Evolutionary conservation across 1,140 invertebrate species (phyloP).

Genomic region (Phenacoccus solenopsis): DNA sequence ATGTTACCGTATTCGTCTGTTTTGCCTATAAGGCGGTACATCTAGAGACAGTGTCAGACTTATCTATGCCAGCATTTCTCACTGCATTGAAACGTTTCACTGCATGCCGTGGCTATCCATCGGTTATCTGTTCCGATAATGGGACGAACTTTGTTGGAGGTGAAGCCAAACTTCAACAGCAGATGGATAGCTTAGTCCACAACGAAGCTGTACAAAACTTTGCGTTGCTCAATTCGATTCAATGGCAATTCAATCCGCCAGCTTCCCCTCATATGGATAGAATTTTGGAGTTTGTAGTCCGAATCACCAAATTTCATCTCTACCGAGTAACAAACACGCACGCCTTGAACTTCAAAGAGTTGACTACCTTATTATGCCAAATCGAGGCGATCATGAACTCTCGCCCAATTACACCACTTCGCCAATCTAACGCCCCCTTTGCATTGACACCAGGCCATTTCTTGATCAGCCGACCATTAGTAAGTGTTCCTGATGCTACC

Average conservation of each 20-base stretch:
- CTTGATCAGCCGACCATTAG: constrained; percentile 26
- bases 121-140: constrained; percentile 24
- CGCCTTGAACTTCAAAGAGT: constrained; percentile 29
- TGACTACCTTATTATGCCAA: constrained; percentile 26
- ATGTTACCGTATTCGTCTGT: constrained; percentile 7
- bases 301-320: constrained; percentile 31
- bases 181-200: no score
- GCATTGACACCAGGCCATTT: constrained; percentile 31
- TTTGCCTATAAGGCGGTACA: constrained; percentile 26
- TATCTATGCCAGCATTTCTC: constrained; percentile 24
- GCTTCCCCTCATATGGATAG: constrained; percentile 30
- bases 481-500: constrained; percentile 18
- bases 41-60: constrained; percentile 22
- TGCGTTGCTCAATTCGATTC: no score
- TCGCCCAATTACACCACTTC: constrained; percentile 25
- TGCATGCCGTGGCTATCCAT: constrained; percentile 19
- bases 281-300: constrained; percentile 31
- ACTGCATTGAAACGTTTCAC: constrained; percentile 21
- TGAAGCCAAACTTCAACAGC: neutral
- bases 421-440: constrained; percentile 16
- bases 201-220: no score
- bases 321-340: constrained; percentile 25
- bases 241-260: constrained; percentile 28
- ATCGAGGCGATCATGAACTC: constrained; percentile 31
- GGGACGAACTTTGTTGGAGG: constrained; percentile 25